Percentiles rank a stretch among this genome's conserved stretches.
Evolutionary conservation across 2,888 invertebrate genomes (phyloP).

Genomic region (Meteorus colon): DNA sequence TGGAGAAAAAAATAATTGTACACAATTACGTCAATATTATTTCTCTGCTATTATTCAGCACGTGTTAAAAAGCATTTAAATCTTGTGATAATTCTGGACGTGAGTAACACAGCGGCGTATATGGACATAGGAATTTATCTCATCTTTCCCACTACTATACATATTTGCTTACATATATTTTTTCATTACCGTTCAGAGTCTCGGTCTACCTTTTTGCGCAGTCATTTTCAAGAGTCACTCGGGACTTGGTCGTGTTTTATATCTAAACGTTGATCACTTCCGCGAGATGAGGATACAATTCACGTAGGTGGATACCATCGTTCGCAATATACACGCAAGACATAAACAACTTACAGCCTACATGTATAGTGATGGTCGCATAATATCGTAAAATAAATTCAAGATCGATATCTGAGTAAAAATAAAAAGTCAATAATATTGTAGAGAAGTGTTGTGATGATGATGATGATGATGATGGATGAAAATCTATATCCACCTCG

Average conservation of each 20-base stretch:
- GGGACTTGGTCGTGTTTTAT: conserved; percentile 44
- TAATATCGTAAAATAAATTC: background rate
- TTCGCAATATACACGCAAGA: background rate
- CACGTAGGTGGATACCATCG: background rate
- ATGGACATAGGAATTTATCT: conserved; percentile 5
- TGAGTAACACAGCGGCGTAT: conserved; percentile 6
- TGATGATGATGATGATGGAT: conserved; percentile 54
- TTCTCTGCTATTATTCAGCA: background rate
- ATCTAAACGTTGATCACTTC: conserved; percentile 55
- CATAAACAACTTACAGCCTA: too few relatives aligned
- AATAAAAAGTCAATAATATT: background rate
- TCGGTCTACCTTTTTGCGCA: conserved; percentile 60
- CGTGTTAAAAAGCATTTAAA: background rate
- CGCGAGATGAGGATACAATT: conserved; percentile 20
- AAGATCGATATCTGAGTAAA: background rate
- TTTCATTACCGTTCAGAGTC: background rate
- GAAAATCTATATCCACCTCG: conserved; percentile 65
- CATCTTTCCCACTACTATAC: conserved; percentile 7
- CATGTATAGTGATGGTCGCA: background rate
- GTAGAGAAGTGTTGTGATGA: background rate
- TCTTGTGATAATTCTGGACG: background rate
- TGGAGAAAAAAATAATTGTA: background rate
- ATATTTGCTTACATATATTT: background rate
- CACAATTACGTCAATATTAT: conserved; percentile 5
- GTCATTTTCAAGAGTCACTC: conserved; percentile 61